A percentile compares a stretch with the other conserved stretches of the same genome.
These are phyloP conservation scores for Coenonympha arcania DNA, from an alignment of 2,888 invertebrate species.

Conservation along the genomic window DNA sequence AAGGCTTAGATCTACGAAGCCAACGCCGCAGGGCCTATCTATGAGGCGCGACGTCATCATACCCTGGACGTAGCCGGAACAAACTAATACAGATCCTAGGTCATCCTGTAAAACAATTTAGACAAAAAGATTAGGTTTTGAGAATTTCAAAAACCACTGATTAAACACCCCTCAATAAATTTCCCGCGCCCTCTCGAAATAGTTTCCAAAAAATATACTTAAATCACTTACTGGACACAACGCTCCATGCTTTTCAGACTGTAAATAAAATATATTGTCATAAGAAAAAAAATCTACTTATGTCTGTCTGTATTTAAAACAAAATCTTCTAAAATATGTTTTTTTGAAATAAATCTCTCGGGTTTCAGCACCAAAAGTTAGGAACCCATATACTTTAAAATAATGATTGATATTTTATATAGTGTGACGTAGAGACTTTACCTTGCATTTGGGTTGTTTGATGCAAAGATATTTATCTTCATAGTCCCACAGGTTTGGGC, in stretches of 20 bases:
- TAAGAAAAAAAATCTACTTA: too few relatives aligned
- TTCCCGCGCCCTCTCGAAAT: too few relatives aligned
- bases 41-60: conserved; percentile 59
- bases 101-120: too few relatives aligned
- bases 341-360: too few relatives aligned
- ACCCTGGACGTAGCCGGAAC: conserved; percentile 50
- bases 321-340: too few relatives aligned
- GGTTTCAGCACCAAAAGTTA: too few relatives aligned
- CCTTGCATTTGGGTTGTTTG: conserved; percentile 49
- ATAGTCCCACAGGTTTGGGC: conserved; percentile 47
- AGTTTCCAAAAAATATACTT: neutral
- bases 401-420: neutral
- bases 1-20: conserved; percentile 48
- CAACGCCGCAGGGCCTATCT: conserved; percentile 61
- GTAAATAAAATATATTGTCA: too few relatives aligned
- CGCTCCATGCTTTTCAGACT: conserved; percentile 53
- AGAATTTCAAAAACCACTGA: too few relatives aligned
- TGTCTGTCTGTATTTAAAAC: too few relatives aligned
- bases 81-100: conserved; percentile 51
- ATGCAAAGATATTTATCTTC: conserved; percentile 51
- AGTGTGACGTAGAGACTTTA: conserved; percentile 25
- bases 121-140: too few relatives aligned
- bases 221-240: conserved; percentile 57
- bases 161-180: too few relatives aligned
- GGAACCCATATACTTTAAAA: too few relatives aligned